Percentiles rank a stretch among this genome's conserved stretches.
phyloP scores from a whole-genome alignment of 2,888 invertebrate genomes.

The Campoplex nolae region DNA sequence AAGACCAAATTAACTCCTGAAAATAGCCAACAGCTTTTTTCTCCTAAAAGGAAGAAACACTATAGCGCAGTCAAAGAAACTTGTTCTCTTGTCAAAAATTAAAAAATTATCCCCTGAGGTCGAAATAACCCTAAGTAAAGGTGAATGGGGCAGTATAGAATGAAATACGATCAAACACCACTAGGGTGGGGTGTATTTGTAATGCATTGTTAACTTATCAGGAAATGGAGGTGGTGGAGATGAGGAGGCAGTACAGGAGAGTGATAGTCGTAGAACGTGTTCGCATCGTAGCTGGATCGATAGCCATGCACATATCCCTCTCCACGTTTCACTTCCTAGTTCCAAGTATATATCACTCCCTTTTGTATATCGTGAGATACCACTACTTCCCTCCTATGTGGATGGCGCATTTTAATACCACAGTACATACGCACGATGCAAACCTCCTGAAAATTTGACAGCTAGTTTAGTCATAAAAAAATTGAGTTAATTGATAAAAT shows the following conservation, averaged over 20 bases:
- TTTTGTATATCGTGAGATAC: slow-evolving; percentile 22
- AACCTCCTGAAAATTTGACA: no score
- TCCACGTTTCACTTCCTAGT: slow-evolving; percentile 3
- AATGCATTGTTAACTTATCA: slow-evolving; percentile 81
- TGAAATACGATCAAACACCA: background rate
- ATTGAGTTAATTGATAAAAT: no score
- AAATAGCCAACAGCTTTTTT: background rate
- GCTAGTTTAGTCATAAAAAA: no score
- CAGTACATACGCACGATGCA: background rate
- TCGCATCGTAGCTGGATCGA: slow-evolving; percentile 72
- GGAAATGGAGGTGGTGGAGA: slow-evolving; percentile 75
- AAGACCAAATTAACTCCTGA: no score
- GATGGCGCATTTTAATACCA: slow-evolving; percentile 39
- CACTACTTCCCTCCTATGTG: slow-evolving; percentile 17
- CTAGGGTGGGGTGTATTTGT: slow-evolving; percentile 72
- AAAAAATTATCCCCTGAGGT: background rate
- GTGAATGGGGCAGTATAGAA: background rate
- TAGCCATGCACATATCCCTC: slow-evolving; percentile 59
- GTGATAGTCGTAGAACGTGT: slow-evolving; percentile 1
- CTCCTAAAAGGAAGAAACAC: background rate
- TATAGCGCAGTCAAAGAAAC: background rate
- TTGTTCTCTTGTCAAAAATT: background rate
- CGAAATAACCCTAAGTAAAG: background rate
- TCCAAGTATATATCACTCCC: slow-evolving; percentile 4
- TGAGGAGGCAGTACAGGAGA: background rate